Evolutionary conservation across 2,113 vertebrate genomes (phyloP).

Genomic region (Ploceus nigricollis): DNA sequence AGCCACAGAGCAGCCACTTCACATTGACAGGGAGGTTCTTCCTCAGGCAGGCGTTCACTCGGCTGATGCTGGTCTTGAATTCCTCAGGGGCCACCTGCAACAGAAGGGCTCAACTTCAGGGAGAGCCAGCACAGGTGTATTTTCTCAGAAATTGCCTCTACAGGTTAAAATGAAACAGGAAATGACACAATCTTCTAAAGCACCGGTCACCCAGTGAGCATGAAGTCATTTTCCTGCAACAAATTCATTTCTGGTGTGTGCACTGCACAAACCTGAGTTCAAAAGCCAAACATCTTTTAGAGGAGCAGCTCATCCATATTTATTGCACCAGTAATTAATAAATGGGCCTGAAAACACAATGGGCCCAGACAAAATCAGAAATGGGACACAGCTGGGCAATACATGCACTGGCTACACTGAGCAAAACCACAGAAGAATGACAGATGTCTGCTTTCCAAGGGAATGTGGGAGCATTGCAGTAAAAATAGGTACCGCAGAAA

Average conservation of each 20-base stretch:
- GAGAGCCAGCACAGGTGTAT: not conserved
- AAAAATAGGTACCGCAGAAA: not conserved
- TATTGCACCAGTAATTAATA: not conserved
- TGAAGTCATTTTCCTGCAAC: not conserved
- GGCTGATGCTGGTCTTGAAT: constrained; percentile 94
- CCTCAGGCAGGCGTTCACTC: constrained; percentile 91
- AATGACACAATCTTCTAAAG: not conserved
- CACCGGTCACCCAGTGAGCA: not conserved
- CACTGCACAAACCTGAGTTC: not conserved
- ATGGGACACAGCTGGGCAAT: not conserved
- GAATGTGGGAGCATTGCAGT: not conserved
- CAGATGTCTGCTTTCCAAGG: not conserved
- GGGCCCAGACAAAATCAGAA: not conserved
- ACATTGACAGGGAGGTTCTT: constrained; percentile 96
- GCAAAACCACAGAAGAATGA: not conserved
- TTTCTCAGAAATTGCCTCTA: not conserved
- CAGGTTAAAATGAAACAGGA: not conserved
- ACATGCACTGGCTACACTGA: not conserved
- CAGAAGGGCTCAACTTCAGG: constrained; percentile 13
- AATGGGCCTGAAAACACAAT: not conserved
- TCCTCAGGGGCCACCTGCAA: constrained; percentile 97
- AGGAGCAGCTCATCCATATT: not conserved
- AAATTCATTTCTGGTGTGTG: not conserved
- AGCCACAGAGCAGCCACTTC: constrained; percentile 97
- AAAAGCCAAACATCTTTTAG: not conserved